These are phyloP conservation scores for Ennomos fuscantarius DNA, from an alignment of 2,888 invertebrate genomes.

Conservation along the genomic window DNA sequence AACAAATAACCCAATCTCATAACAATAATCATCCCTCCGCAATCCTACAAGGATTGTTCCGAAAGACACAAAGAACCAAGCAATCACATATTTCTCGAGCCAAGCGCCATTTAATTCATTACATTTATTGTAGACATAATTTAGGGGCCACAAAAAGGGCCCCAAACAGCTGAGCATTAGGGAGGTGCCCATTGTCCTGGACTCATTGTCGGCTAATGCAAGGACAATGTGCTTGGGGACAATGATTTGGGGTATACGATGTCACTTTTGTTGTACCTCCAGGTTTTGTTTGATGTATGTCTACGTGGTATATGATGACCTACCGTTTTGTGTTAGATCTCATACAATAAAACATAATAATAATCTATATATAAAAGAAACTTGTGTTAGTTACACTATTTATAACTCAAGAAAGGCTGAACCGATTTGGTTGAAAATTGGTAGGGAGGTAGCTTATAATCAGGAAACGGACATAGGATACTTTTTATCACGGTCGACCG, in stretches of 20 bases:
- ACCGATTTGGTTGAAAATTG: too few relatives aligned
- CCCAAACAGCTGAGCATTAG: slow-evolving; percentile 26
- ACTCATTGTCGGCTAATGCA: slow-evolving; percentile 30
- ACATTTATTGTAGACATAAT: slow-evolving; percentile 31
- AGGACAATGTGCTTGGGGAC: slow-evolving; percentile 27
- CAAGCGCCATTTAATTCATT: slow-evolving; percentile 33
- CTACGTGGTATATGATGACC: neutral
- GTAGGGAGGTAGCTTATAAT: too few relatives aligned
- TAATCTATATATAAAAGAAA: too few relatives aligned
- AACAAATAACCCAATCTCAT: slow-evolving; percentile 1
- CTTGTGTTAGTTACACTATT: too few relatives aligned
- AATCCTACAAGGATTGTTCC: slow-evolving; percentile 9
- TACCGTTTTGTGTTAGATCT: neutral
- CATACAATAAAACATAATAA: too few relatives aligned
- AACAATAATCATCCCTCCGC: slow-evolving; percentile 8
- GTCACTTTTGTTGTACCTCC: slow-evolving; percentile 24
- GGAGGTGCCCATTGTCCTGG: slow-evolving; percentile 18
- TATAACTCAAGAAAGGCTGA: too few relatives aligned
- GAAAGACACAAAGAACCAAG: slow-evolving; percentile 20
- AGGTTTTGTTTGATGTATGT: slow-evolving; percentile 14
- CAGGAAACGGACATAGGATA: too few relatives aligned
- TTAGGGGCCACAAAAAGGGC: slow-evolving; percentile 26
- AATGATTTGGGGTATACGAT: slow-evolving; percentile 23
- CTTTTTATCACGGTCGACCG: too few relatives aligned
- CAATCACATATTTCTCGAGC: slow-evolving; percentile 23